Evolutionary conservation across 1,140 invertebrate genomes (phyloP).

Genomic region (Oppia nitens): DNA sequence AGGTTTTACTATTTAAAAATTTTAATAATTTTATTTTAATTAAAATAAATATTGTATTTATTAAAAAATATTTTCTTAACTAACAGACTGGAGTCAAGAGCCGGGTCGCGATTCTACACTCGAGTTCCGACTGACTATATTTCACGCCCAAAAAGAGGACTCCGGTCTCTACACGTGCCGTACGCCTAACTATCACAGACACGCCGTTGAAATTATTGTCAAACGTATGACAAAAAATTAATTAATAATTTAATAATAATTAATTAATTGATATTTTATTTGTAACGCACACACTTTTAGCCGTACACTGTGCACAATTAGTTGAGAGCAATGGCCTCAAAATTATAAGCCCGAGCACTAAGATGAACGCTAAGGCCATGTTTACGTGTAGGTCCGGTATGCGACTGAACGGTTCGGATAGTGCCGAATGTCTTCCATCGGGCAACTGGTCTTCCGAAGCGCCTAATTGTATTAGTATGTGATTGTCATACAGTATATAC

Average conservation of each 20-base stretch:
- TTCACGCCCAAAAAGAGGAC: conserved; percentile 56
- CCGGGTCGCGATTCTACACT: conserved; percentile 53
- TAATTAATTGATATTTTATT: conserved; percentile 11
- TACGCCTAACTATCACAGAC: conserved; percentile 56
- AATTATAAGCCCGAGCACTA: conserved; percentile 42
- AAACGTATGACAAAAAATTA: conserved; percentile 37
- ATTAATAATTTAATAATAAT: not conserved
- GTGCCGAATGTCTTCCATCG: conserved; percentile 52
- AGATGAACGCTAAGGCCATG: conserved; percentile 49
- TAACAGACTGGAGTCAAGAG: conserved; percentile 51
- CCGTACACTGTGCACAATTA: conserved; percentile 52
- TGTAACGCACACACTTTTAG: conserved; percentile 32
- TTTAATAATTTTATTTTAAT: not conserved
- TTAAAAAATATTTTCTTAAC: too few relatives aligned
- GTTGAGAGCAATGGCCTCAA: conserved; percentile 47
- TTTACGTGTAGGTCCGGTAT: conserved; percentile 68
- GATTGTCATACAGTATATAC: not conserved
- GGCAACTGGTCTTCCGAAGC: conserved; percentile 63
- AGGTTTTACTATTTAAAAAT: not conserved
- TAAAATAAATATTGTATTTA: too few relatives aligned
- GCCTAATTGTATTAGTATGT: conserved; percentile 59
- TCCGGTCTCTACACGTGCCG: conserved; percentile 60
- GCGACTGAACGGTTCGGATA: conserved; percentile 49
- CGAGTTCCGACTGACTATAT: conserved; percentile 61
- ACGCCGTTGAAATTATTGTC: conserved; percentile 58